These are phyloP conservation scores for Choloepus didactylus DNA, from an alignment of 2,797 vertebrate species.

Conservation along the genomic window DNA sequence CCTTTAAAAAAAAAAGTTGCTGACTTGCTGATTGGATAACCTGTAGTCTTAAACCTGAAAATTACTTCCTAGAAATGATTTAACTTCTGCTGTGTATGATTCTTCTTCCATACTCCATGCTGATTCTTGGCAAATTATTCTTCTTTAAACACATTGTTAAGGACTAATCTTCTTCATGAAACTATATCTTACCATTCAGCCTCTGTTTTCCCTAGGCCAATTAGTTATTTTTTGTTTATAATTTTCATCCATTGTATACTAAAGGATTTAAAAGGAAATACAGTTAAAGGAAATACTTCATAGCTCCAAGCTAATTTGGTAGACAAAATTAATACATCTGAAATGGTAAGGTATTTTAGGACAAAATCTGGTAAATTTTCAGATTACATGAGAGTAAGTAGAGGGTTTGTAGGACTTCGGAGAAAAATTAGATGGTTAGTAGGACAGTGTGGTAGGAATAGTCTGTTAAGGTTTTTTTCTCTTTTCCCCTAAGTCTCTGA, in stretches of 20 bases:
- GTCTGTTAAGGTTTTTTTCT: neutral
- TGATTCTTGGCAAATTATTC: constrained; percentile 4
- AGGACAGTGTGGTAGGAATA: neutral
- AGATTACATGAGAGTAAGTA: constrained; percentile 6
- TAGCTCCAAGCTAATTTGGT: neutral
- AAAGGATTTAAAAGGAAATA: constrained; percentile 15
- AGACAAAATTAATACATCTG: neutral
- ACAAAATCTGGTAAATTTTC: constrained; percentile 24
- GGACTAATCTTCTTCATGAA: neutral
- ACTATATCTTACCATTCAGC: neutral
- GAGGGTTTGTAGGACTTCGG: constrained; percentile 29
- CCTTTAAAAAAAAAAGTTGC: neutral
- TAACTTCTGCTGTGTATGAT: neutral
- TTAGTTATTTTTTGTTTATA: constrained; percentile 39
- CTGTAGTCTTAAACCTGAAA: neutral
- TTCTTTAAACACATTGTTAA: constrained; percentile 39
- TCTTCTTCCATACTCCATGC: neutral
- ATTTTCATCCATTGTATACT: neutral
- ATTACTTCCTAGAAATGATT: constrained; percentile 5
- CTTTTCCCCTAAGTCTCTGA: neutral
- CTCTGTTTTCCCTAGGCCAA: constrained; percentile 10
- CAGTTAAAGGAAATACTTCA: neutral
- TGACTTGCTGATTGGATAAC: neutral
- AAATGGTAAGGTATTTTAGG: constrained; percentile 29
- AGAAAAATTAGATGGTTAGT: constrained; percentile 18